Evolutionary conservation across 2,888 invertebrate species (phyloP), one percentile per base, ranked within the genome.

Genomic region (Troides oblongomaculatus): DNA sequence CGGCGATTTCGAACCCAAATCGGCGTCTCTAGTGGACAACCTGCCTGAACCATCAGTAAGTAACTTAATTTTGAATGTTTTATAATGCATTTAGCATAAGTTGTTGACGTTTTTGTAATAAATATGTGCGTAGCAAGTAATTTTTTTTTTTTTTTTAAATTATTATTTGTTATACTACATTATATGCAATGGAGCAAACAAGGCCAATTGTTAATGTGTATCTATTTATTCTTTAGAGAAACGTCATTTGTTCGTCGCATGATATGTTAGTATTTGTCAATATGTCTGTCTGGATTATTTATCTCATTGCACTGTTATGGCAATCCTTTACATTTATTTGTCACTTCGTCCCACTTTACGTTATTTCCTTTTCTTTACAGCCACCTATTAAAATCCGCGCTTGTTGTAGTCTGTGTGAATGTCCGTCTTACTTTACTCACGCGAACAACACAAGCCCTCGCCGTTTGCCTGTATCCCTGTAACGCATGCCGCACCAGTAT

Each of bases 41-140:
- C 63, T 84, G 23, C 77, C 81, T 2, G 89, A 89, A n/a, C 82
- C 84, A 10, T 74, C 83, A 80, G 88, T 88, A 72, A 83, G 86
- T 71, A 68, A 62, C 18, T 36, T n/a, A 3, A 4, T 25, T 23
- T 36, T 21, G 10, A 61, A 30, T 57, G 1, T 62, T 23, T 25
- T 7, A 10, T 69, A 64, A 21, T 64, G 30, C 58, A 62, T 63
- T 8, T 62, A 23, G 7, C 62, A 57, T 61, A 23, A 60, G 10
- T 43, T 64, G 30, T 30, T 25, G 25, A 25, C 23, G 5, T 21
- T 67, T 18, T 43, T 21, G 65, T 62, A 69, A 65, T 65, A 69
- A 69, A 69, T 65, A 57, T 39, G 62, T 69, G 56, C 64, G 36
- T 63, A 8, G 10, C 39, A 43, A 50, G 18, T n/a, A 1, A 53